phyloP scores from a whole-genome alignment of 1,140 invertebrate genomes.

The Aricia agestis region DNA sequence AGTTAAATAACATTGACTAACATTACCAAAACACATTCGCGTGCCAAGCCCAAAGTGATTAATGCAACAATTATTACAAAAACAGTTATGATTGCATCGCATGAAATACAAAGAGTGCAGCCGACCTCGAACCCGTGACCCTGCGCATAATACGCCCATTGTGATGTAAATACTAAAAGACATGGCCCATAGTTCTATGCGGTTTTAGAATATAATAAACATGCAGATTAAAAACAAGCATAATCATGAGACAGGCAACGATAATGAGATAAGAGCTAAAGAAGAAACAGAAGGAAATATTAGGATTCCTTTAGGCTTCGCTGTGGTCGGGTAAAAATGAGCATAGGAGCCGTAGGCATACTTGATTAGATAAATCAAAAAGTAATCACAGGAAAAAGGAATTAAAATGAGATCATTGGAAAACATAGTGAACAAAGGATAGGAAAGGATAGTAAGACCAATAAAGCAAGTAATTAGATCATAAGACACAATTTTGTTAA shows the following conservation, averaged over 20 bases:
- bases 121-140: constrained; percentile 61
- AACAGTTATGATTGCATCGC: neutral
- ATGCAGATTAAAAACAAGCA: constrained; percentile 1
- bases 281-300: neutral
- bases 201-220: constrained; percentile 23
- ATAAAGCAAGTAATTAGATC: too few species aligned
- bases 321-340: too few species aligned
- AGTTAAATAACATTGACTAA: too few species aligned
- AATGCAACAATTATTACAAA: neutral
- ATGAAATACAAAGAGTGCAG: constrained; percentile 30
- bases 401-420: too few species aligned
- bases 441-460: too few species aligned
- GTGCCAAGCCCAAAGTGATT: neutral
- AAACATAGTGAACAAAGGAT: too few species aligned
- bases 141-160: constrained; percentile 52
- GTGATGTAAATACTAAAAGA: constrained; percentile 51
- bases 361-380: too few species aligned
- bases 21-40: too few species aligned
- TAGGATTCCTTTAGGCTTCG: too few species aligned
- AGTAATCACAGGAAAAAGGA: too few species aligned
- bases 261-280: neutral
- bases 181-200: constrained; percentile 31
- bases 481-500: too few species aligned
- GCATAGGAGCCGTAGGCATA: too few species aligned
- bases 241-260: neutral